phyloP scores from a whole-genome alignment of 2,113 vertebrate genomes.

The Peromyscus leucopus region DNA sequence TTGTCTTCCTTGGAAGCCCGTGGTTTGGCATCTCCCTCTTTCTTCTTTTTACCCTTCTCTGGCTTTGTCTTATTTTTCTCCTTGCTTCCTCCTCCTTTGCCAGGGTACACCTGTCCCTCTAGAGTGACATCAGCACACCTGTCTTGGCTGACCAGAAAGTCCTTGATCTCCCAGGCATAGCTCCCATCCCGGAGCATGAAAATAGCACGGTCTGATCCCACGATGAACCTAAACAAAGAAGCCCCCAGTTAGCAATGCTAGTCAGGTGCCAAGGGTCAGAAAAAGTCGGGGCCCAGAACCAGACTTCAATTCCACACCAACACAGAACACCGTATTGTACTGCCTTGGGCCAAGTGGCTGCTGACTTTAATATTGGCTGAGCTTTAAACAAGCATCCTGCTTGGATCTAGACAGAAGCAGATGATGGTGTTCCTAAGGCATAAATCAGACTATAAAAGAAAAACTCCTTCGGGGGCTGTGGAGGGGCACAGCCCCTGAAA shows the following conservation, averaged over 20 bases:
- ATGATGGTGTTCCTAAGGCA: neutral
- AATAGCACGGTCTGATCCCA: conserved; percentile 96
- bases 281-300: accelerated
- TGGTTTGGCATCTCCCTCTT: conserved; percentile 84
- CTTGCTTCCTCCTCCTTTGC: conserved; percentile 88
- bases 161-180: conserved; percentile 98
- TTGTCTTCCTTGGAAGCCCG: conserved; percentile 86
- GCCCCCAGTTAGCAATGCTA: neutral
- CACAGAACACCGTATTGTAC: neutral
- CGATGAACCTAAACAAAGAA: conserved; percentile 92
- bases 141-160: conserved; percentile 94
- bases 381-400: neutral
- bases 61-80: conserved; percentile 88
- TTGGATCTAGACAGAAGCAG: neutral
- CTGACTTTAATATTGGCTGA: neutral
- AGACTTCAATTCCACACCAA: neutral
- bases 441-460: accelerated
- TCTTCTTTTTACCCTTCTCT: conserved; percentile 89
- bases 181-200: conserved; percentile 98
- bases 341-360: neutral
- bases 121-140: conserved; percentile 96
- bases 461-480: neutral
- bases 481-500: neutral
- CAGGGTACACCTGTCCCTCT: conserved; percentile 97
- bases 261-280: neutral